phyloP scores from a whole-genome alignment of 1,140 invertebrate genomes.

The Diplogasteroides magnus region DNA sequence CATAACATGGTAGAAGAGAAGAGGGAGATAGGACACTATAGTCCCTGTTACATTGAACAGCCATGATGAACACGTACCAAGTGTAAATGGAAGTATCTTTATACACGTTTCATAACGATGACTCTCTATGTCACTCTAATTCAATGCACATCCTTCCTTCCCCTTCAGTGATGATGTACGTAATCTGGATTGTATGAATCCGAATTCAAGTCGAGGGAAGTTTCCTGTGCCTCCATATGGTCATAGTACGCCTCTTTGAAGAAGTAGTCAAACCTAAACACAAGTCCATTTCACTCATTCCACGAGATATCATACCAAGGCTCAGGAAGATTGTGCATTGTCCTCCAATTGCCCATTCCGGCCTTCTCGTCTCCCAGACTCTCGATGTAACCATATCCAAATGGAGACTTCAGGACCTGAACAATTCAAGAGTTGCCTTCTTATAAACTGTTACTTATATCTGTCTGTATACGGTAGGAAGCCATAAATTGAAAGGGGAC shows the following conservation, averaged over 20 bases:
- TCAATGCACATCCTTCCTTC: neutral
- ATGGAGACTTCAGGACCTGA: constrained; percentile 46
- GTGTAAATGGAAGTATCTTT: no score
- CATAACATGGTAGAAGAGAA: no score
- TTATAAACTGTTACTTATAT: constrained; percentile 12
- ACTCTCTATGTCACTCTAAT: neutral
- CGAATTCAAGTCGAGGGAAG: constrained; percentile 29
- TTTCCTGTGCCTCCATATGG: constrained; percentile 34
- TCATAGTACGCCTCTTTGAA: constrained; percentile 44
- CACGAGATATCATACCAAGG: constrained; percentile 26
- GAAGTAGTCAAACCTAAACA: constrained; percentile 42
- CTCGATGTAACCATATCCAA: constrained; percentile 42
- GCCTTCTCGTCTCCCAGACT: constrained; percentile 35
- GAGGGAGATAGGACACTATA: no score
- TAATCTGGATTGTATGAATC: constrained; percentile 41
- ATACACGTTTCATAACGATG: no score
- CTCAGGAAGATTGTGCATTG: constrained; percentile 38
- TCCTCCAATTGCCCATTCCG: constrained; percentile 13
- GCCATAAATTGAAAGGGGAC: no score
- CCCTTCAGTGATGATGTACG: constrained; percentile 33
- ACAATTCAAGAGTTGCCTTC: constrained; percentile 12
- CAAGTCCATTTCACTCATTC: neutral
- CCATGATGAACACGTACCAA: no score
- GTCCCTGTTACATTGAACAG: no score
- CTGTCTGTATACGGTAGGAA: no score